Conservation (phyloP, 2,888 invertebrate species). For the Idaea aversata region DNA sequence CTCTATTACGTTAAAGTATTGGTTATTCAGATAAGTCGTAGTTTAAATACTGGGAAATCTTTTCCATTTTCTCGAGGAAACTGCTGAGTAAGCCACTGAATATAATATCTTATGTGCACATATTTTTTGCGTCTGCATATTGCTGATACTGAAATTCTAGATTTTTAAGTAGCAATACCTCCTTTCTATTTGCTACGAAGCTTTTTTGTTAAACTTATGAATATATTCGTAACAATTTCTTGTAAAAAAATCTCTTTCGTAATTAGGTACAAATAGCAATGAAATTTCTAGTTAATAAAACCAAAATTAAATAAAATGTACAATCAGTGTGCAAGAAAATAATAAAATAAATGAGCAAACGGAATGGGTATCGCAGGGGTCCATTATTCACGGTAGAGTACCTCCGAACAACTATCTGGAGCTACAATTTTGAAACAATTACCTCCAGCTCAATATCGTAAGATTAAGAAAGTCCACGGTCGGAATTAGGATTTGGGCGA, state of each 20-base stretch:
- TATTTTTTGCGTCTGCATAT: constrained; percentile 13
- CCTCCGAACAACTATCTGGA: constrained; percentile 48
- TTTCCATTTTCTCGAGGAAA: constrained; percentile 27
- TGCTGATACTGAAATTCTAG: constrained; percentile 10
- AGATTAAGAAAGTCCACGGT: constrained; percentile 79
- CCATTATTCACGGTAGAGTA: constrained; percentile 28
- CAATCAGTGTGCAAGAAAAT: constrained; percentile 9
- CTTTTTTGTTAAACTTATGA: neutral
- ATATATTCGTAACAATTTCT: neutral
- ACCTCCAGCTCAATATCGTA: constrained; percentile 76
- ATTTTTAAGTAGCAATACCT: neutral
- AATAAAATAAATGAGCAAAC: constrained; percentile 17
- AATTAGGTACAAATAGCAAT: neutral
- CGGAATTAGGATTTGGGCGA: constrained; percentile 74
- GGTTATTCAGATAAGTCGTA: constrained; percentile 46
- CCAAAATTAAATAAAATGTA: neutral
- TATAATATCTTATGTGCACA: constrained; percentile 14
- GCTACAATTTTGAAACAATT: constrained; percentile 78
- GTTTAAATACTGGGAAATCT: constrained; percentile 31
- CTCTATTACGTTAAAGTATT: constrained; percentile 49
- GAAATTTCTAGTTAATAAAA: neutral
- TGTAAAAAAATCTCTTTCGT: neutral
- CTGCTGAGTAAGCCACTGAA: constrained; percentile 20
- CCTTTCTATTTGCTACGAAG: neutral
- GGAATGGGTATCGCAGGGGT: constrained; percentile 26